These are phyloP conservation scores for Hedychridium roseum DNA, from an alignment of 2,888 invertebrate species.

Conservation along the genomic window DNA sequence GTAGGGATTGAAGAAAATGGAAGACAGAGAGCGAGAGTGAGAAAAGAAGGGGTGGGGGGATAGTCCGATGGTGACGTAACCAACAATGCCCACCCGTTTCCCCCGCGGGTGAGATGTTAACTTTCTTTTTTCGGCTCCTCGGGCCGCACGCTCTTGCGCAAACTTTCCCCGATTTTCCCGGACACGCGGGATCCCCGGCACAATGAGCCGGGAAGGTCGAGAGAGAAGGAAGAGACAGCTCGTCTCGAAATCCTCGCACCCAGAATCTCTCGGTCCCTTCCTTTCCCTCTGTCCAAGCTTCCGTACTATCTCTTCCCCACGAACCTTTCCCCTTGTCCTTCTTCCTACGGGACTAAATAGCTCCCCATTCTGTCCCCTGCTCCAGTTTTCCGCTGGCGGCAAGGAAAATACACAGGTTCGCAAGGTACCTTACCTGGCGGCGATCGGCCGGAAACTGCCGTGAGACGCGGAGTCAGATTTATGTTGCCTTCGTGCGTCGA, in stretches of 20 bases:
- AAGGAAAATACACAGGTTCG: neutral
- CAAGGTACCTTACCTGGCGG: neutral
- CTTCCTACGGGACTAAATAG: neutral
- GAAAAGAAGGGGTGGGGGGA: constrained; percentile 22
- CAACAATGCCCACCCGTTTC: constrained; percentile 50
- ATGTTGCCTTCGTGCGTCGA: constrained; percentile 26
- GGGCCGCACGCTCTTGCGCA: constrained; percentile 48
- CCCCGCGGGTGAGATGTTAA: constrained; percentile 51
- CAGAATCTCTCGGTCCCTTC: constrained; percentile 11
- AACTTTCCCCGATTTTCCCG: constrained; percentile 59
- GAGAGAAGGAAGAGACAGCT: neutral
- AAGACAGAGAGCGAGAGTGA: constrained; percentile 25
- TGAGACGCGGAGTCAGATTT: constrained; percentile 26
- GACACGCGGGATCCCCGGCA: constrained; percentile 13
- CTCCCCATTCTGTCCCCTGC: neutral
- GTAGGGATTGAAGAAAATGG: no score
- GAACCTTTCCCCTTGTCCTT: neutral
- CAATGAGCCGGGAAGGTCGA: constrained; percentile 24
- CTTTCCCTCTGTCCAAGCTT: neutral
- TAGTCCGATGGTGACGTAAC: constrained; percentile 53
- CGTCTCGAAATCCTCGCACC: neutral
- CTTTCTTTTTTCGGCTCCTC: constrained; percentile 49
- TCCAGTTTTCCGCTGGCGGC: neutral
- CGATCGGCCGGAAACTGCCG: no score
- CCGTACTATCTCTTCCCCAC: neutral